Percentiles rank a stretch among this genome's conserved stretches.
Conservation (phyloP, 1,140 invertebrate species). For the Carposina sasakii region DNA sequence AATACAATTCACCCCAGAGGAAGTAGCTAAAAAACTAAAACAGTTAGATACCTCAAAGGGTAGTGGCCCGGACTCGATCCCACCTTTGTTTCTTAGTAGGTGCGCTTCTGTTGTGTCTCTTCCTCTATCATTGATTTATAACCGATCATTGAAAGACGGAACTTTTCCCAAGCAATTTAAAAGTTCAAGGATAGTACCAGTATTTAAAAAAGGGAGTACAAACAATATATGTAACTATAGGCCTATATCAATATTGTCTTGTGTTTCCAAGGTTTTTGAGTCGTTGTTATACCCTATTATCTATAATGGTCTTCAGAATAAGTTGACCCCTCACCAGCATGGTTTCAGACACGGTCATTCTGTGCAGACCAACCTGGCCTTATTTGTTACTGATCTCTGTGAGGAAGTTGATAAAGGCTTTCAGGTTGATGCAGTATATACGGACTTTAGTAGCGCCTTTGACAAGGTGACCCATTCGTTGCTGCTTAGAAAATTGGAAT, state of each 20-base stretch:
- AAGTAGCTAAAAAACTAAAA: not conserved
- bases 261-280: not conserved
- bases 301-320: not conserved
- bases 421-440: not conserved
- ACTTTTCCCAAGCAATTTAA: not conserved
- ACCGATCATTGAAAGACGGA: not conserved
- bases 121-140: not conserved
- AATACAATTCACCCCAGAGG: not conserved
- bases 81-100: not conserved
- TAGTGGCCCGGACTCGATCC: not conserved
- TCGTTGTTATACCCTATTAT: not conserved
- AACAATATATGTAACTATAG: not conserved
- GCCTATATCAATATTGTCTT: not conserved
- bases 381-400: not conserved
- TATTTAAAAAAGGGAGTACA: not conserved
- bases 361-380: not conserved
- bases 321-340: not conserved
- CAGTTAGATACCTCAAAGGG: not conserved
- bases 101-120: not conserved
- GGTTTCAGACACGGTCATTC: not conserved
- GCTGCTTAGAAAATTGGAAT: not conserved
- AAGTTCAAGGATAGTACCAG: not conserved
- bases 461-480: not conserved
- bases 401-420: not conserved
- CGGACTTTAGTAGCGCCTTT: conserved; percentile 1